These are phyloP conservation scores for Rhagophthalmus giganteus DNA, from an alignment of 2,888 invertebrate species.

Conservation along the genomic window DNA sequence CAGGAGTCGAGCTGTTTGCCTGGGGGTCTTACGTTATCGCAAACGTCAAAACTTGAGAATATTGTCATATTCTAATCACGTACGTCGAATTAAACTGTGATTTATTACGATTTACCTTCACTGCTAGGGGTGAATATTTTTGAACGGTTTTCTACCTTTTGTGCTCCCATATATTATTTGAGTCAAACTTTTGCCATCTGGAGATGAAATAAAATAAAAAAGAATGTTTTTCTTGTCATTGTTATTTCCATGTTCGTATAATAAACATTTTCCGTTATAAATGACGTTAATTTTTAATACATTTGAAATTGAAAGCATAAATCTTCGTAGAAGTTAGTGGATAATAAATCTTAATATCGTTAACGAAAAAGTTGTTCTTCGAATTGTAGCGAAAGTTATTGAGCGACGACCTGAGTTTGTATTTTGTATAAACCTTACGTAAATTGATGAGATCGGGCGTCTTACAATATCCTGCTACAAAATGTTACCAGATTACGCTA, in stretches of 20 bases:
- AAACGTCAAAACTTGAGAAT: constrained; percentile 38
- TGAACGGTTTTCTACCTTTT: constrained; percentile 24
- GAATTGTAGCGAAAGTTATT: constrained; percentile 1
- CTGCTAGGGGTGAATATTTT: constrained; percentile 45
- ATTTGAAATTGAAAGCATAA: not conserved
- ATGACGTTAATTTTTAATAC: not conserved
- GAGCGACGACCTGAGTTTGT: constrained; percentile 1
- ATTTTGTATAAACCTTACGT: constrained; percentile 3
- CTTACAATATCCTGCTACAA: constrained; percentile 1
- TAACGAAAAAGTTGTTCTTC: not conserved
- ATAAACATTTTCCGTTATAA: not conserved
- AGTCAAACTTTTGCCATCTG: not conserved
- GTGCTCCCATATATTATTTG: not conserved
- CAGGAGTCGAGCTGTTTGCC: constrained; percentile 27
- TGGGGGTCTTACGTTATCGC: constrained; percentile 32
- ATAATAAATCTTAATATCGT: not conserved
- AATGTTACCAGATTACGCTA: constrained; percentile 3
- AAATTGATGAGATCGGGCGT: constrained; percentile 10
- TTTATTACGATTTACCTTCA: constrained; percentile 46
- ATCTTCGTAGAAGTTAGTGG: not conserved
- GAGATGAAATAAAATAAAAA: not conserved
- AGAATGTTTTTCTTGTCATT: not conserved
- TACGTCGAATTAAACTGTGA: constrained; percentile 48
- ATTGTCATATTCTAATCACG: constrained; percentile 49
- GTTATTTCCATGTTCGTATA: not conserved